These are phyloP conservation scores for Calypte anna DNA, from an alignment of 2,113 vertebrate genomes.

Conservation along the genomic window DNA sequence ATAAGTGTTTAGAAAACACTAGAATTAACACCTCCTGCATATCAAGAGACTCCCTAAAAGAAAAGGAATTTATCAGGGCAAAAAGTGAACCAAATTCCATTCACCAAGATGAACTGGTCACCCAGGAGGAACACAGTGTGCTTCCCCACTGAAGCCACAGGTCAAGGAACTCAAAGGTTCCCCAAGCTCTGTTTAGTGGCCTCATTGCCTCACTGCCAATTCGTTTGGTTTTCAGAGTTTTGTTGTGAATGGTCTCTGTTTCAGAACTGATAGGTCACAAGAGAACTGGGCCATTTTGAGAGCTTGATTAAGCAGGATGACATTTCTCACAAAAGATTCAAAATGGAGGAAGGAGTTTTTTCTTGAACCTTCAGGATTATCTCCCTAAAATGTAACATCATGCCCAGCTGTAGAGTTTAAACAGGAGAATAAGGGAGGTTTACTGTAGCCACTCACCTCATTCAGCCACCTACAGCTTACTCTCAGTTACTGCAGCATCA, in stretches of 20 bases:
- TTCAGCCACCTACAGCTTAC: neutral
- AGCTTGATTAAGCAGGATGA: neutral
- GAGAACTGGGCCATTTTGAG: neutral
- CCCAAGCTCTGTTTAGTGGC: neutral
- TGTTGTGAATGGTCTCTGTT: neutral
- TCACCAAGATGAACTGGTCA: no score
- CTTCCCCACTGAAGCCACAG: neutral
- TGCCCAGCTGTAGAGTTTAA: neutral
- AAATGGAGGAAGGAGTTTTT: neutral
- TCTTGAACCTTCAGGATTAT: neutral
- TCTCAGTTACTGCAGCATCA: neutral
- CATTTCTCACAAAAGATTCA: neutral
- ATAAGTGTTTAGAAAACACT: neutral
- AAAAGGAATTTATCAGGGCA: neutral
- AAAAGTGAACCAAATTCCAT: neutral
- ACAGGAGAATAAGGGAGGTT: neutral
- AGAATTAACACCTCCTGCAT: neutral
- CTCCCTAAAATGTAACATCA: neutral
- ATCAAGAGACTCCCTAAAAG: neutral
- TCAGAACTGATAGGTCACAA: neutral
- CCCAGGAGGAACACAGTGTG: accelerated
- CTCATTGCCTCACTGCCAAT: neutral
- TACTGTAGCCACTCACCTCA: neutral
- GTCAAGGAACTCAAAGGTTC: no score
- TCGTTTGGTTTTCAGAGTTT: neutral